Evolutionary conservation across 2,888 invertebrate species (phyloP), one percentile per base, ranked within the genome.

Genomic region (Mayetiola destructor): DNA sequence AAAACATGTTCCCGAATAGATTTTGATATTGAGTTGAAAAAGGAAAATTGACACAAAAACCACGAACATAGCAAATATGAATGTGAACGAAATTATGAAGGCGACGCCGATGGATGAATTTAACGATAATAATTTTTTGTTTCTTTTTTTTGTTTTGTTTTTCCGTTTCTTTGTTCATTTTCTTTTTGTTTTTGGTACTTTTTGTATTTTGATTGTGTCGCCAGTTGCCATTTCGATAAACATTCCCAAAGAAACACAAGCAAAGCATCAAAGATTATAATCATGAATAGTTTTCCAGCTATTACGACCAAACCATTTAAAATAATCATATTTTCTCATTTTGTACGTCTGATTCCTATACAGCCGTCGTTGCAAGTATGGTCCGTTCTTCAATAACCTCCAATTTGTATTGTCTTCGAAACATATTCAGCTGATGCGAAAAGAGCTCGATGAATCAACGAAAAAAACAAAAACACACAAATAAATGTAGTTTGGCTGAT

Each of bases 301-400:
- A 42, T 42, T 42, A 42, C 42, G 23, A 42, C 21, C 42, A 23
- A 6, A 39, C 39, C 42, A 42, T 42, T 42, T 42, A 42, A 42
- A 23, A 23, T 42, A 42, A 42, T 42, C 21, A 42, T 42, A 42
- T 42, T 42, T 42, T 23, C 42, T 8, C n/a, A n/a, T n/a, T n/a
- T n/a, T n/a, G n/a, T n/a, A n/a, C n/a, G n/a, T n/a, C n/a, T n/a
- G n/a, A n/a, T n/a, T n/a, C n/a, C n/a, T n/a, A n/a, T n/a, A n/a
- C n/a, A n/a, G n/a, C n/a, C n/a, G n/a, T n/a, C n/a, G n/a, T n/a
- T n/a, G n/a, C n/a, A n/a, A n/a, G n/a, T n/a, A n/a, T n/a, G n/a
- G n/a, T 42, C 23, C 12, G 42, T 42, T 42, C 23, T n/a, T 8
- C 18, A 10, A 6, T 3, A 18, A 8, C 18, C 5, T 18, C 20